Evolutionary conservation across 1,140 invertebrate species (phyloP).

Genomic region (Dreissena polymorpha): DNA sequence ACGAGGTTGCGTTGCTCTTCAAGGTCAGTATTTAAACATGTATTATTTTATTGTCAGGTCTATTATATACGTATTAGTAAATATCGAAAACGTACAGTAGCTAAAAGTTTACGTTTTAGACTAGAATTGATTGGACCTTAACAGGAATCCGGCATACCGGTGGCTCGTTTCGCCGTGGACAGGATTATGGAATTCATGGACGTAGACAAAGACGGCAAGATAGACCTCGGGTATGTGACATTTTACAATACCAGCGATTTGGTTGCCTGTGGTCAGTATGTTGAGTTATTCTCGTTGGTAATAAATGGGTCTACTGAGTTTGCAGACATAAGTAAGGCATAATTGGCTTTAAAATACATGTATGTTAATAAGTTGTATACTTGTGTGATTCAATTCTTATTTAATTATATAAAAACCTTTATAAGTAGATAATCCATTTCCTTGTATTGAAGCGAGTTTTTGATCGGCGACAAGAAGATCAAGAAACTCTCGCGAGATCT

Average conservation of each 20-base stretch:
- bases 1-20: slow-evolving; percentile 62
- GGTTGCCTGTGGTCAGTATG: too few species aligned
- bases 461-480: slow-evolving; percentile 67
- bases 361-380: too few species aligned
- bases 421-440: too few species aligned
- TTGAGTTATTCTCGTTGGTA: too few species aligned
- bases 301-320: background rate
- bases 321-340: too few species aligned
- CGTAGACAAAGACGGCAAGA: slow-evolving; percentile 63
- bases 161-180: slow-evolving; percentile 62
- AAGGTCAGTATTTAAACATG: slow-evolving; percentile 45
- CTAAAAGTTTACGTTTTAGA: too few species aligned
- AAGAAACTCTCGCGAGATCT: slow-evolving; percentile 64
- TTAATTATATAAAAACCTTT: too few species aligned
- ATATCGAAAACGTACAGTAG: too few species aligned
- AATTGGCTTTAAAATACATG: too few species aligned
- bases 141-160: slow-evolving; percentile 66
- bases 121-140: background rate
- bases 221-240: slow-evolving; percentile 62
- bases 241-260: background rate
- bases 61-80: too few species aligned
- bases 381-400: too few species aligned
- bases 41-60: too few species aligned
- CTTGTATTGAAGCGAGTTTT: slow-evolving; percentile 62
- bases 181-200: slow-evolving; percentile 69